These are phyloP conservation scores for Nomada flava DNA, from an alignment of 2,888 invertebrate species.

Conservation along the genomic window DNA sequence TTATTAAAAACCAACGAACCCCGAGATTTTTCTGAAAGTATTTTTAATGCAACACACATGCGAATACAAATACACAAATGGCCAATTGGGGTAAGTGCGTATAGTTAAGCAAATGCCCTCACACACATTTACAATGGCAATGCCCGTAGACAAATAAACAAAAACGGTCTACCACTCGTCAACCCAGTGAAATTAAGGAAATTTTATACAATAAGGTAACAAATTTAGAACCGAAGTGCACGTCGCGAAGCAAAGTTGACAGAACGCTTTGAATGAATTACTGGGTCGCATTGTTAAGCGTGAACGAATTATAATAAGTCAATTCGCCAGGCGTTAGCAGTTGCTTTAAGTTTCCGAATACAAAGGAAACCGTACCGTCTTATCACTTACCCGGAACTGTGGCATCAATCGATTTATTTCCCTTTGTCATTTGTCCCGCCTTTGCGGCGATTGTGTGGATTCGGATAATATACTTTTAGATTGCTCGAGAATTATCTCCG, in stretches of 20 bases:
- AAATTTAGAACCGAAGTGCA: not conserved
- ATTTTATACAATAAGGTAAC: not conserved
- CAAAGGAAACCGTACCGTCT: conserved; percentile 28
- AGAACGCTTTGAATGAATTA: not conserved
- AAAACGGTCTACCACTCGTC: not conserved
- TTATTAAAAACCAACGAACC: too few species aligned
- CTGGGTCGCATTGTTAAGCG: conserved; percentile 7
- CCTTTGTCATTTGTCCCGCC: conserved; percentile 24
- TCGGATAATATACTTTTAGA: conserved; percentile 26
- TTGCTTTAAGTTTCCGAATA: conserved; percentile 20
- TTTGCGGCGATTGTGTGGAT: not conserved
- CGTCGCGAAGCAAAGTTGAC: not conserved
- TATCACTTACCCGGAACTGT: conserved; percentile 14
- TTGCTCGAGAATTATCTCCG: conserved; percentile 22
- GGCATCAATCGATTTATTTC: conserved; percentile 46
- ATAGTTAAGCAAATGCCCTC: too few species aligned
- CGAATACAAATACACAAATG: too few species aligned
- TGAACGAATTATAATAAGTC: conserved; percentile 19
- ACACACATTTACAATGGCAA: too few species aligned
- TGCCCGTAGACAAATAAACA: not conserved
- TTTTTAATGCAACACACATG: too few species aligned
- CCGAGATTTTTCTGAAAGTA: too few species aligned
- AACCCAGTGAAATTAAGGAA: not conserved
- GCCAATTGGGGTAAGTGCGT: too few species aligned
- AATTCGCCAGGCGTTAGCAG: not conserved